These are phyloP conservation scores for Phaethon lepturus DNA, from an alignment of 2,113 vertebrate species.

Conservation along the genomic window DNA sequence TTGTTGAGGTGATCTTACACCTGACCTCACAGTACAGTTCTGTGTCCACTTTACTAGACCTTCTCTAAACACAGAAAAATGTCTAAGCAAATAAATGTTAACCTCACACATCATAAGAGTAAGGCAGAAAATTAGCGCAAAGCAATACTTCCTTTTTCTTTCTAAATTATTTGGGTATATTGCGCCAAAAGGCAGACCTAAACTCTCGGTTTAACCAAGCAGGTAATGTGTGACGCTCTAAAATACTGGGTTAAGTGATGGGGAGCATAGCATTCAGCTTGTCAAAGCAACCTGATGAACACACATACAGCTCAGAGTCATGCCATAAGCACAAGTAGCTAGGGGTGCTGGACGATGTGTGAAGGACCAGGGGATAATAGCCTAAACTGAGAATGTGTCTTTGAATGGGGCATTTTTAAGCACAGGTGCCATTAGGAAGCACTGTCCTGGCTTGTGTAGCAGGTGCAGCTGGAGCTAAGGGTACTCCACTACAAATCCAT, in stretches of 20 bases:
- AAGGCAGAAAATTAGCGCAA: background rate
- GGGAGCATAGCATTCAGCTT: background rate
- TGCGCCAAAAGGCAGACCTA: background rate
- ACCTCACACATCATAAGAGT: background rate
- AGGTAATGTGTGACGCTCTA: background rate
- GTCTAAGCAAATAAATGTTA: background rate
- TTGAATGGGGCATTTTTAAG: background rate
- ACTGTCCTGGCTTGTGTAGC: background rate
- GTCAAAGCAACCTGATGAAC: background rate
- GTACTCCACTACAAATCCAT: background rate
- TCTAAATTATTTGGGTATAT: background rate
- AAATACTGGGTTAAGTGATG: background rate
- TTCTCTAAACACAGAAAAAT: background rate
- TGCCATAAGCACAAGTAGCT: background rate
- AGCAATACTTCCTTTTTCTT: background rate
- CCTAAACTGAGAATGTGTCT: background rate
- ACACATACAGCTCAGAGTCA: background rate
- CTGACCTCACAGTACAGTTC: background rate
- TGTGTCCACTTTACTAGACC: background rate
- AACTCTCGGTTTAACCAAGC: background rate
- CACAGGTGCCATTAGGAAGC: background rate
- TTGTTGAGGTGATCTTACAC: background rate
- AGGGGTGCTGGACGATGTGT: background rate
- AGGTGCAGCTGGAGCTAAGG: background rate
- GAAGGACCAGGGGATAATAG: background rate